phyloP scores from a whole-genome alignment of 92 coral and sea anemone genomes.

The Diadumene lineata region DNA sequence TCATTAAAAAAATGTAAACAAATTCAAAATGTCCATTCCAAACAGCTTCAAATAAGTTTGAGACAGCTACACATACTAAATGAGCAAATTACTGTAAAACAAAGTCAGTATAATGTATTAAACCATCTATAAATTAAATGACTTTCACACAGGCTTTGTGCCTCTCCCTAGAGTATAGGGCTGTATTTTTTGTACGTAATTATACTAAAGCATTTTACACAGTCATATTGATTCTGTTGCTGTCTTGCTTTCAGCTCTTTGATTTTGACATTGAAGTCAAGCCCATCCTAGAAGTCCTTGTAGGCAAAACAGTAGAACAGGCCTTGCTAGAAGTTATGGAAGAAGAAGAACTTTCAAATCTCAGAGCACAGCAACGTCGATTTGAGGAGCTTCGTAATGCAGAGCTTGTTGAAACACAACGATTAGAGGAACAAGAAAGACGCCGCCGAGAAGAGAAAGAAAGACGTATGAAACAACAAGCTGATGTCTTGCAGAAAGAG shows the following conservation, averaged over 20 bases:
- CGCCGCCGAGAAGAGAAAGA: slow-evolving; percentile 97
- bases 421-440: slow-evolving; percentile 97
- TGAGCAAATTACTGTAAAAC: too few species aligned
- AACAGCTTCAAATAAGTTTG: too few species aligned
- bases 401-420: slow-evolving; percentile 97
- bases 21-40: too few species aligned
- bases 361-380: slow-evolving; percentile 89
- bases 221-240: too few species aligned
- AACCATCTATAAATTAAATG: too few species aligned
- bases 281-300: slow-evolving; percentile 94
- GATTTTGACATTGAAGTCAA: slow-evolving; percentile 95
- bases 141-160: too few species aligned
- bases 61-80: too few species aligned
- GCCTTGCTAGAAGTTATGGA: slow-evolving; percentile 97
- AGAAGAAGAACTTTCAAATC: slow-evolving; percentile 94
- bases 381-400: slow-evolving; percentile 96
- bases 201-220: too few species aligned
- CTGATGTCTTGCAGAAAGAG: slow-evolving; percentile 90
- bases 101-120: too few species aligned
- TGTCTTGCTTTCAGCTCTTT: slow-evolving; percentile 47
- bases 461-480: slow-evolving; percentile 93
- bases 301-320: slow-evolving; percentile 96
- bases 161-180: too few species aligned
- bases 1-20: too few species aligned
- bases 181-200: too few species aligned